phyloP scores from a whole-genome alignment of 2,113 vertebrate species.

The Andinoacara biseriatus region DNA sequence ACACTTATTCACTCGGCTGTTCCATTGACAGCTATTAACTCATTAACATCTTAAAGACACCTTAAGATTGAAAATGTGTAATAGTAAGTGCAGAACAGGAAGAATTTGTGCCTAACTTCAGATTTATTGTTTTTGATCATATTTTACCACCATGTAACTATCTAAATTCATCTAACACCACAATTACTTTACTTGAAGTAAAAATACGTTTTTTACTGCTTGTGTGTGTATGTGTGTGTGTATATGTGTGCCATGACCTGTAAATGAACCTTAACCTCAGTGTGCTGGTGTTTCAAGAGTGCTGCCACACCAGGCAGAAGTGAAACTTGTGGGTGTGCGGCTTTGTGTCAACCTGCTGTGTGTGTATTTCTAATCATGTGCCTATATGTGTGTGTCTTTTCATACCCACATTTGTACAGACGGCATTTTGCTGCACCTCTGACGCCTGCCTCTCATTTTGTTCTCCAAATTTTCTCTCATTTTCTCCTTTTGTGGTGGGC shows the following conservation, averaged over 20 bases:
- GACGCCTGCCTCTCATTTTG: slow-evolving; percentile 63
- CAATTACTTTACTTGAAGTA: background rate
- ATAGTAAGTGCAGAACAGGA: background rate
- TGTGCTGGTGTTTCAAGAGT: slow-evolving; percentile 72
- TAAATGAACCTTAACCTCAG: slow-evolving; percentile 75
- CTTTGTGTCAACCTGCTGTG: slow-evolving; percentile 71
- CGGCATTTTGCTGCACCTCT: slow-evolving; percentile 65
- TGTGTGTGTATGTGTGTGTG: slow-evolving; percentile 12
- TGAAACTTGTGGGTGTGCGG: slow-evolving; percentile 82
- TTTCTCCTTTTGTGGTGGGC: slow-evolving; percentile 60
- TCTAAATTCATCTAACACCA: background rate
- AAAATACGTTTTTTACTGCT: background rate
- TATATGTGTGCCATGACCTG: slow-evolving; percentile 68
- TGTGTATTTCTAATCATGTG: slow-evolving; percentile 65
- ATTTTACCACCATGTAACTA: background rate
- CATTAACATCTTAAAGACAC: background rate
- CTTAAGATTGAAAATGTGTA: background rate
- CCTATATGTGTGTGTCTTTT: slow-evolving; percentile 47
- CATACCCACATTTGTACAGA: slow-evolving; percentile 67
- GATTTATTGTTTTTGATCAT: background rate
- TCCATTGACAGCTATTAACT: background rate
- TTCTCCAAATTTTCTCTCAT: slow-evolving; percentile 57
- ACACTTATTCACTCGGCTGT: background rate
- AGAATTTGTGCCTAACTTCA: background rate
- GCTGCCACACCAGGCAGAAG: slow-evolving; percentile 82